Base-by-base conservation (phyloP, 2,888 invertebrate genomes). In the Cantharis rustica region DNA sequence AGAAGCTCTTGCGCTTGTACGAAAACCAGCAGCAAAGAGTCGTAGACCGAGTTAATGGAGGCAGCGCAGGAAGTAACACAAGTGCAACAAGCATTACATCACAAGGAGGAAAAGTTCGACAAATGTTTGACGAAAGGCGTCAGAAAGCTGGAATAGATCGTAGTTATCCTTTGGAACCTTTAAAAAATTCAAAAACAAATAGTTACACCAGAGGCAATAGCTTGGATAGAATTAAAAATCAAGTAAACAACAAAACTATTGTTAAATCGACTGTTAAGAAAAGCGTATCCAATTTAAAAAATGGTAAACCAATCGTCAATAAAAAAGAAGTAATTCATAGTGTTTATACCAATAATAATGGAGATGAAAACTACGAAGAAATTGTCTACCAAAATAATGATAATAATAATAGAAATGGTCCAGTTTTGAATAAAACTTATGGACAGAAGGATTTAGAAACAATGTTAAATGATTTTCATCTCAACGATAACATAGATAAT, bases 91-190 rank as follows among this genome's bases (percentile, higher is more conserved):
- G 74, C 4, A 70, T 68, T n/a, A 75, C 71, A 64, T 61, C 68
- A 16, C 72, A 72, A 20, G 71, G 71, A 27, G 78, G 78, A 63
- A 78, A 78, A 74, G 95, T 95, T 26, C 92, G 96, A 13, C 95
- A 95, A 89, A 94, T 96, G 94, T 96, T 96, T 84, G 95, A 95
- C 84, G 95, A 95, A 86, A 91, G 95, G 23, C 91, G 95, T 61
- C 94, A 94, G 81, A 90, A 90, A 75, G 93, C 92, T 3, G 95
- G 95, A 47, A 93, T 95, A 80, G 95, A 96, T 88, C 93, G 94
- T 83, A 95, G 95, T 85, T 94, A 95, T 87, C 95, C 95, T 0
- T 89, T 96, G 1, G 94, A 95, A 84, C 96, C 96, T 0, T 90
- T 96, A 73, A 91, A 91, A 79, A 83, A 89, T 89, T 83, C 85